Conservation (phyloP, 1,140 invertebrate genomes). For the Drosophila neocordata region DNA sequence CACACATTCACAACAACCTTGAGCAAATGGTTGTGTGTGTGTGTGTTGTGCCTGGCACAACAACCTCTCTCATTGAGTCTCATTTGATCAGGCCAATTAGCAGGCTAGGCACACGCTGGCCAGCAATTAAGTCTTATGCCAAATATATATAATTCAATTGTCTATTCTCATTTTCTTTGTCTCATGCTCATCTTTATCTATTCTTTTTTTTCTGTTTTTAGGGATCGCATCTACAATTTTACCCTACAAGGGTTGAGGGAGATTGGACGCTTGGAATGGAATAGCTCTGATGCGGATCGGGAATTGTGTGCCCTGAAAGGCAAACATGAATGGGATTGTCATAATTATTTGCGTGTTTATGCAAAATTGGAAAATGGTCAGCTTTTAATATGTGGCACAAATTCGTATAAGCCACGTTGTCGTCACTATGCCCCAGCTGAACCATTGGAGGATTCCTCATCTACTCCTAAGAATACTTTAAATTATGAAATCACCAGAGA, state of each 20-base stretch:
- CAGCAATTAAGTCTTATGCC: slow-evolving; percentile 54
- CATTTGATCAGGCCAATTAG: slow-evolving; percentile 52
- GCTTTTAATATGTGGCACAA: slow-evolving; percentile 96
- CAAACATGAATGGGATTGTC: slow-evolving; percentile 93
- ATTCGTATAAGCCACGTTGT: slow-evolving; percentile 97
- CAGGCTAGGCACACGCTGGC: slow-evolving; percentile 62
- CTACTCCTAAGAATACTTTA: slow-evolving; percentile 26
- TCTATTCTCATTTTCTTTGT: slow-evolving; percentile 25
- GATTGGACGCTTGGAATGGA: slow-evolving; percentile 90
- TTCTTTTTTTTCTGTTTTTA: slow-evolving; percentile 24
- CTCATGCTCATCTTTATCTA: not conserved
- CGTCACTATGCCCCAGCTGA: slow-evolving; percentile 83
- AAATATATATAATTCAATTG: slow-evolving; percentile 83
- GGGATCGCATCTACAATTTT: slow-evolving; percentile 92
- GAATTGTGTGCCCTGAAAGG: slow-evolving; percentile 94
- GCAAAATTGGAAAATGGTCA: slow-evolving; percentile 87
- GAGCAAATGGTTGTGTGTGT: slow-evolving; percentile 18
- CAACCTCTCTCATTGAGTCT: not conserved
- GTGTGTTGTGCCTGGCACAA: slow-evolving; percentile 29
- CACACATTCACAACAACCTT: slow-evolving; percentile 53
- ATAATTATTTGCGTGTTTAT: slow-evolving; percentile 97
- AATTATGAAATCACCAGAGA: slow-evolving; percentile 85
- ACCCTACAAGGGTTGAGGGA: slow-evolving; percentile 89
- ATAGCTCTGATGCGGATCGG: slow-evolving; percentile 90
- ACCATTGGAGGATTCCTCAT: slow-evolving; percentile 19